A percentile compares a stretch with the other conserved stretches of the same genome.
phyloP scores from a whole-genome alignment of 2,113 vertebrate genomes.

The Bufo gargarizans region DNA sequence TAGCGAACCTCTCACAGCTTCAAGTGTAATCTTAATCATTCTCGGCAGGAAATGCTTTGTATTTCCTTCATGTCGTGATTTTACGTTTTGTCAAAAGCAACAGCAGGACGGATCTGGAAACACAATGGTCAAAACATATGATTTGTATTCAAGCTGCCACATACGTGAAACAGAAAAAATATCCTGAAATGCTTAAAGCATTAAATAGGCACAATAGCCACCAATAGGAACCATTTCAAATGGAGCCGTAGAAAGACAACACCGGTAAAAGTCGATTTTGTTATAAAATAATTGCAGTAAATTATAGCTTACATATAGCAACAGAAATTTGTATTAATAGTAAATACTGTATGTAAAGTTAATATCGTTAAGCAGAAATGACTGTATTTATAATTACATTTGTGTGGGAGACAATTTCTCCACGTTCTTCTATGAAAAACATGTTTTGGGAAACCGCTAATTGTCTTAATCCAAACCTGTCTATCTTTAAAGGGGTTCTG shows the following conservation, averaged over 20 bases:
- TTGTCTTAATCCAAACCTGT: not conserved
- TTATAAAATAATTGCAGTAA: not conserved
- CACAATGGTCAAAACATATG: slow-evolving; percentile 35
- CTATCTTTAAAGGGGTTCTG: too few relatives aligned
- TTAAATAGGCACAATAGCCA: slow-evolving; percentile 13
- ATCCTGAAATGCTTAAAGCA: not conserved
- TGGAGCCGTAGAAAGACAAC: not conserved
- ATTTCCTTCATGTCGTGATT: slow-evolving; percentile 12
- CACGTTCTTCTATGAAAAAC: not conserved
- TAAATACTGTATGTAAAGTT: not conserved
- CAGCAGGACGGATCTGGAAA: slow-evolving; percentile 26
- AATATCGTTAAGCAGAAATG: not conserved
- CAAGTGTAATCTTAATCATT: not conserved
- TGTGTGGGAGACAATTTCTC: not conserved
- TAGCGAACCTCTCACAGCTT: not conserved
- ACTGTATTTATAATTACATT: not conserved
- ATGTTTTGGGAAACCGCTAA: not conserved
- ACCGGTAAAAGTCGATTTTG: not conserved
- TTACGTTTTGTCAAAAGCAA: slow-evolving; percentile 29
- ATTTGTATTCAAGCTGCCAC: slow-evolving; percentile 21
- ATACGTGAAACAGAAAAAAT: slow-evolving; percentile 13
- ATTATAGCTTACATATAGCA: not conserved
- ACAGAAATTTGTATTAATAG: not conserved
- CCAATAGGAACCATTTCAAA: not conserved
- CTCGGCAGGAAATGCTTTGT: slow-evolving; percentile 9